A percentile compares a stretch with the other conserved stretches of the same genome.
phyloP scores from a whole-genome alignment of 2,888 invertebrate genomes.

The Metopia argyrocephala region DNA sequence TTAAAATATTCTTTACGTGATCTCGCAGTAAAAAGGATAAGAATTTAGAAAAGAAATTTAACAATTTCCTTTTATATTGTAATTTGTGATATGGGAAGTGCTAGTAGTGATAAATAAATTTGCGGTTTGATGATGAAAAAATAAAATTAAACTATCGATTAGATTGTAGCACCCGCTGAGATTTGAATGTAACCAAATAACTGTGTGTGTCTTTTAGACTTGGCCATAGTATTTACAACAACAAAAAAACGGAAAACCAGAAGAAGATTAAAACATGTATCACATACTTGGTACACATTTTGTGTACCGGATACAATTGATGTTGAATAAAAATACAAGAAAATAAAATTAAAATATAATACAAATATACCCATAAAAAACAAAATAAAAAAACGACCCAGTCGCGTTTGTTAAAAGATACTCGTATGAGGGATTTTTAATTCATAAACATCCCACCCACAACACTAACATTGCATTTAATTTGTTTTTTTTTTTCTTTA shows the following conservation, averaged over 20 bases:
- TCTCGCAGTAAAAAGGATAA: background rate
- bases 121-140: slow-evolving; percentile 50
- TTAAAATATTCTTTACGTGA: slow-evolving; percentile 59
- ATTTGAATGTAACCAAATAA: slow-evolving; percentile 1
- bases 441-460: slow-evolving; percentile 29
- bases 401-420: slow-evolving; percentile 35
- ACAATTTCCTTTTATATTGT: slow-evolving; percentile 16
- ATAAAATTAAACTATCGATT: slow-evolving; percentile 58
- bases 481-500: background rate
- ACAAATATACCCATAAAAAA: background rate
- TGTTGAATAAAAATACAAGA: slow-evolving; percentile 37
- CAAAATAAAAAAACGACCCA: slow-evolving; percentile 47
- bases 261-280: slow-evolving; percentile 58
- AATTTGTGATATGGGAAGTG: slow-evolving; percentile 58
- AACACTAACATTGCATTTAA: background rate
- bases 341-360: slow-evolving; percentile 12
- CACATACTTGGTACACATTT: slow-evolving; percentile 39
- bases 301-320: slow-evolving; percentile 51
- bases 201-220: slow-evolving; percentile 22
- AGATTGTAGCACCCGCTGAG: slow-evolving; percentile 56
- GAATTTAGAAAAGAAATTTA: slow-evolving; percentile 18
- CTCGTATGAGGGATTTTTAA: slow-evolving; percentile 50
- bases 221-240: slow-evolving; percentile 12
- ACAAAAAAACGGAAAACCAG: slow-evolving; percentile 17
- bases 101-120: slow-evolving; percentile 49